Base-by-base conservation (phyloP, 2,113 vertebrate genomes). In the Xyliphius kryptos region DNA sequence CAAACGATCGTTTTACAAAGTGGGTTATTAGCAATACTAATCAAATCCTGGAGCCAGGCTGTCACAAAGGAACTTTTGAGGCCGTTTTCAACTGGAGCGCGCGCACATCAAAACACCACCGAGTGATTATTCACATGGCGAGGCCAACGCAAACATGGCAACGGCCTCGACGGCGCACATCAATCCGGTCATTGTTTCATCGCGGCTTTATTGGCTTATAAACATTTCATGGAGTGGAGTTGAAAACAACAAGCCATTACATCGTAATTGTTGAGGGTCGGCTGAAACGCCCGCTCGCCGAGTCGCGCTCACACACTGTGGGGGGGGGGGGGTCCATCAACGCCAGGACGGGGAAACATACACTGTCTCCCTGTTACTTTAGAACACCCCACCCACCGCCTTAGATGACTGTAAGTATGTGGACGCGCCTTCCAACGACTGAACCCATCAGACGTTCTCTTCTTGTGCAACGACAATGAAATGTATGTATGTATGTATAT, bases 71-170 rank as follows among this genome's bases (percentile, higher is more conserved):
- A 63, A 65, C 21, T 63, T 58, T 49, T 61, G 58, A 59, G 21
- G 65, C 58, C 21, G 60, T 57, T 53, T 67, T 64, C 21, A 61
- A 61, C 37, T 62, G 55, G n/a, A n/a, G 38, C 40, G 44, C 71
- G 67, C 55, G 53, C 69, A 63, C 62, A 69, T 72, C 54, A 63
- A 66, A 72, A 63, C 54, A 62, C 64, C n/a, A n/a, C 17, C 41
- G 22, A n/a, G 13, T 20, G 61, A 68, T 68, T 67, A 63, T 66
- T 60, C 67, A 26, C 38, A 11, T 13, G 11, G 12, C 63, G 43
- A 43, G 20, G 50, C 67, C 59, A 63, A 63, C n/a, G 38, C 9
- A 70, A 70, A 64, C 51, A 65, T 5, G 48, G 59, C 54, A 44
- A 54, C 68, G 62, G 9, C 50, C 54, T 43, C 63, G 46, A 60